Percentiles rank a stretch among this genome's conserved stretches.
Evolutionary conservation across 2,113 vertebrate genomes (phyloP).

Genomic region (Chionomys nivalis): DNA sequence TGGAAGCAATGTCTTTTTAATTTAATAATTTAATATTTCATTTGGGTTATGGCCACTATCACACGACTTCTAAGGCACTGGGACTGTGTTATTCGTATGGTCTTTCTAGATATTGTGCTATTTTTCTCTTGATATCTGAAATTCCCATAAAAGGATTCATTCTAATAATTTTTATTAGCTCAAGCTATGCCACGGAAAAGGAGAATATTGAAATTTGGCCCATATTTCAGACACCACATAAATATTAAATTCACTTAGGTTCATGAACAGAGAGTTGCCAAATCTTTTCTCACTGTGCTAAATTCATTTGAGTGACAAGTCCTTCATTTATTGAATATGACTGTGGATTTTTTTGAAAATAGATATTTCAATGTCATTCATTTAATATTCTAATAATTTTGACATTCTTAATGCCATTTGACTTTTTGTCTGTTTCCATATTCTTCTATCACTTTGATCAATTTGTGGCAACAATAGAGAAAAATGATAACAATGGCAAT

Average conservation of each 20-base stretch:
- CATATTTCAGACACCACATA: fast-evolving
- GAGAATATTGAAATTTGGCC: neutral
- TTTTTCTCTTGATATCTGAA: neutral
- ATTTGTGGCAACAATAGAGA: neutral
- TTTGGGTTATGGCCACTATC: neutral
- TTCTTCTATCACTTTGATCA: neutral
- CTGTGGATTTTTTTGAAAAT: neutral
- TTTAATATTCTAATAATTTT: constrained; percentile 48
- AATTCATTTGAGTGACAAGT: neutral
- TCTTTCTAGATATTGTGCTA: neutral
- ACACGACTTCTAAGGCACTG: neutral
- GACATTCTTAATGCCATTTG: neutral
- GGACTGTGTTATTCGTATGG: neutral
- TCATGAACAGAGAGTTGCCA: neutral
- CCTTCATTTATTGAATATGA: neutral
- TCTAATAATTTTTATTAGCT: neutral
- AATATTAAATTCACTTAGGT: neutral
- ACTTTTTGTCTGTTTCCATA: neutral
- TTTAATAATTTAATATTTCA: neutral
- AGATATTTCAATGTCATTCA: constrained; percentile 30
- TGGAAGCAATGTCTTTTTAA: neutral
- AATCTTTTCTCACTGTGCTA: neutral
- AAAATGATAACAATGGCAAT: neutral
- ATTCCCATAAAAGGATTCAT: neutral
- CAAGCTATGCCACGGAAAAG: neutral